Evolutionary conservation across 2,797 vertebrate species (phyloP).

Genomic region (Brachymystax lenok): DNA sequence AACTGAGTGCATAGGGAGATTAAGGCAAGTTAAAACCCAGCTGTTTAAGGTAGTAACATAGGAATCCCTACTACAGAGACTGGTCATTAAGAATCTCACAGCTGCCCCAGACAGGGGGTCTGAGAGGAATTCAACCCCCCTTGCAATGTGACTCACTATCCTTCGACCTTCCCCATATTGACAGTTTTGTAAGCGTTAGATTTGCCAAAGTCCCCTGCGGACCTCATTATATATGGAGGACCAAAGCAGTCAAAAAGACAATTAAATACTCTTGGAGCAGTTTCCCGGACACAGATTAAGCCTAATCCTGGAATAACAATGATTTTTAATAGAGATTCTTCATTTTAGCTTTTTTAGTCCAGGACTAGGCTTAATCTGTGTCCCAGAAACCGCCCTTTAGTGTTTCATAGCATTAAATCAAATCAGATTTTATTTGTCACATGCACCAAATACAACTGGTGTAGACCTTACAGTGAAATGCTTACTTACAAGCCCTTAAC

Average conservation of each 20-base stretch:
- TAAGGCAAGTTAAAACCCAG: neutral
- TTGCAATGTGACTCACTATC: slow-evolving; percentile 1
- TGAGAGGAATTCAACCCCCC: neutral
- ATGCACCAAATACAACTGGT: too few relatives aligned
- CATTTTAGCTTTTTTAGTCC: too few relatives aligned
- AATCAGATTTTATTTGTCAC: too few relatives aligned
- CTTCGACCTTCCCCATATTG: neutral
- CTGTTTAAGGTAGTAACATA: slow-evolving; percentile 7
- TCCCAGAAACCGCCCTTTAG: too few relatives aligned
- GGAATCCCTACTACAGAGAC: neutral
- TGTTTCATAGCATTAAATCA: too few relatives aligned
- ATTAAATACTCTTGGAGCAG: neutral
- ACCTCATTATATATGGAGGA: neutral
- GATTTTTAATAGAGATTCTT: neutral
- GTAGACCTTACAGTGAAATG: too few relatives aligned
- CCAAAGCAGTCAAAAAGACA: neutral
- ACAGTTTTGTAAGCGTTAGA: neutral
- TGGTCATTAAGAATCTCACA: neutral
- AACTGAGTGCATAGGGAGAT: neutral
- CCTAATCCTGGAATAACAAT: neutral
- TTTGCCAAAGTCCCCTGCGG: neutral
- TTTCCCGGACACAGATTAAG: neutral
- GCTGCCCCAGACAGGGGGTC: slow-evolving; percentile 3
- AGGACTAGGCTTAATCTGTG: too few relatives aligned
- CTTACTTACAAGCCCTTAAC: too few relatives aligned